Percentiles rank a stretch among this genome's conserved stretches.
Conservation (phyloP, 2,113 vertebrate species). For the Chinchilla lanigera region DNA sequence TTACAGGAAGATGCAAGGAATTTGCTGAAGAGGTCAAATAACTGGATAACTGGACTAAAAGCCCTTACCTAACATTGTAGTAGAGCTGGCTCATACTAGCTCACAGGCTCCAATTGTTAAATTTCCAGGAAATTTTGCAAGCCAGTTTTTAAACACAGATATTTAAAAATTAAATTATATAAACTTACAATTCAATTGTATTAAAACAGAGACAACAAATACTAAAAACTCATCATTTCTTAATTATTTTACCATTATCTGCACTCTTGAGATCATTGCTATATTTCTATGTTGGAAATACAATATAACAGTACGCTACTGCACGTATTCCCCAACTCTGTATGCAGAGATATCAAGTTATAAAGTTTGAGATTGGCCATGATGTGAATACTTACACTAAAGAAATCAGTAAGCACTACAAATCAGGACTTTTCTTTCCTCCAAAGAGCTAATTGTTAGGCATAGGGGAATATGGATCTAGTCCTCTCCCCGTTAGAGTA, state of each 20-base stretch:
- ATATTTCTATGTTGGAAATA: conserved; percentile 33
- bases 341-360: not conserved
- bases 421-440: not conserved
- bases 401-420: conserved; percentile 11
- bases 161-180: conserved; percentile 49
- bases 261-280: not conserved
- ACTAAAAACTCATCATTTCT: not conserved
- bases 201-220: conserved; percentile 26
- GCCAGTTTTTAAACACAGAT: conserved; percentile 31
- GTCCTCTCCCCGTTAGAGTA: not conserved
- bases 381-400: not conserved
- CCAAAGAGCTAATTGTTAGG: not conserved
- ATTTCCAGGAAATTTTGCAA: conserved; percentile 38
- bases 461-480: not conserved
- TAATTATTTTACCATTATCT: conserved; percentile 36
- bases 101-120: not conserved
- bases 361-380: conserved; percentile 16
- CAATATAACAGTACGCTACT: not conserved
- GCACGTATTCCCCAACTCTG: not conserved
- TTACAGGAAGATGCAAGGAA: conserved; percentile 33
- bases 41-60: conserved; percentile 25
- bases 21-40: conserved; percentile 35
- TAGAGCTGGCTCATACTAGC: not conserved
- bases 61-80: not conserved
- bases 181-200: not conserved